Evolutionary conservation across 2,888 invertebrate species (phyloP).

Genomic region (Ophonus ardosiacus): DNA sequence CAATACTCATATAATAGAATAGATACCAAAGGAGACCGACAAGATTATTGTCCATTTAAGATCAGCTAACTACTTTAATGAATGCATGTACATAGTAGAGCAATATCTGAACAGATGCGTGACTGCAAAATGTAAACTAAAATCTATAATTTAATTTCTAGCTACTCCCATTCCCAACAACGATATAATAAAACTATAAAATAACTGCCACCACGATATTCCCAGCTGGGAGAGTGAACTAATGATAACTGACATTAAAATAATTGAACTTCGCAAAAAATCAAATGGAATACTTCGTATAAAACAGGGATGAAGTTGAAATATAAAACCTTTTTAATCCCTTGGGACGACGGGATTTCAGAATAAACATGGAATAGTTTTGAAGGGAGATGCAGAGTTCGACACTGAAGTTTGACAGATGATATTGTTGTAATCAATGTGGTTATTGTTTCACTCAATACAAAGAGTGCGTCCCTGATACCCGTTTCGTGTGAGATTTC

Average conservation of each 20-base stretch:
- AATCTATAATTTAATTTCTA: slow-evolving; percentile 29
- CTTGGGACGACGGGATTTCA: background rate
- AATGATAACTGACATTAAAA: slow-evolving; percentile 39
- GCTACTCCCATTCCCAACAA: slow-evolving; percentile 2
- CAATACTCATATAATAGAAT: no score
- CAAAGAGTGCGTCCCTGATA: no score
- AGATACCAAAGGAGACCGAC: no score
- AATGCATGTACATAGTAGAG: background rate
- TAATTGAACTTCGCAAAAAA: slow-evolving; percentile 41
- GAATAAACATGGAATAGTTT: background rate
- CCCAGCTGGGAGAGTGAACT: slow-evolving; percentile 17
- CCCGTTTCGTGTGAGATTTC: no score
- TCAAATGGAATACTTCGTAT: slow-evolving; percentile 20
- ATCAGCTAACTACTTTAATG: slow-evolving; percentile 24
- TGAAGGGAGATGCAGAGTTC: background rate
- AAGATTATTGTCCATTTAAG: background rate
- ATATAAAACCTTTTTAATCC: background rate
- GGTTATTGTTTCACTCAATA: background rate
- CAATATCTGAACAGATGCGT: slow-evolving; percentile 14
- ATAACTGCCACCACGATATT: slow-evolving; percentile 31
- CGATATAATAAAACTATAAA: slow-evolving; percentile 47
- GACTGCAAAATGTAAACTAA: slow-evolving; percentile 31
- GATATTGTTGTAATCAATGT: background rate
- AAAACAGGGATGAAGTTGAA: slow-evolving; percentile 26
- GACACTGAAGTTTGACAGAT: background rate